Conservation (phyloP, 2,113 vertebrate species). For the Clinocottus analis region DNA sequence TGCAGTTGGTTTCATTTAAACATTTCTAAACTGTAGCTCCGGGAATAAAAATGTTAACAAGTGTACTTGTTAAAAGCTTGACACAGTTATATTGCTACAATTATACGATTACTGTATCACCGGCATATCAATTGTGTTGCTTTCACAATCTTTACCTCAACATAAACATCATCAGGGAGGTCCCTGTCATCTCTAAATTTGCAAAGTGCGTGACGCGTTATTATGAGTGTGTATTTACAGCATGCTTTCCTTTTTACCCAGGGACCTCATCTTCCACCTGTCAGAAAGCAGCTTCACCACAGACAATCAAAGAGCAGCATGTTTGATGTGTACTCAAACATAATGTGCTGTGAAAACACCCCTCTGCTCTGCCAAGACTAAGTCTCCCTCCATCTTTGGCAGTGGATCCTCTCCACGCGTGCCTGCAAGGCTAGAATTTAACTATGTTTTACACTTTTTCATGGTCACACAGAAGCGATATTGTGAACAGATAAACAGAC, state of each 20-base stretch:
- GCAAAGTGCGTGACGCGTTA: conserved; percentile 56
- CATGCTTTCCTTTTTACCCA: conserved; percentile 37
- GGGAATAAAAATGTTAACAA: conserved; percentile 34
- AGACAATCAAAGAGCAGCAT: conserved; percentile 89
- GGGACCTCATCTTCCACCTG: conserved; percentile 85
- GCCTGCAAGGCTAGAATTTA: conserved; percentile 47
- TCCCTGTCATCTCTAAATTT: conserved; percentile 64
- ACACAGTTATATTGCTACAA: conserved; percentile 47
- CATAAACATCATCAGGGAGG: conserved; percentile 55
- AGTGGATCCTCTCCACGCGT: conserved; percentile 35
- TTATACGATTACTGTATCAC: conserved; percentile 49
- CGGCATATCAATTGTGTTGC: conserved; percentile 53
- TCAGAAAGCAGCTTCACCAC: conserved; percentile 88
- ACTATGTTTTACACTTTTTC: conserved; percentile 41
- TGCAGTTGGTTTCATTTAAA: conserved; percentile 36
- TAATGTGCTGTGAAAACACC: conserved; percentile 89
- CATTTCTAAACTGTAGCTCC: conserved; percentile 25
- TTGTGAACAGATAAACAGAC: conserved; percentile 43
- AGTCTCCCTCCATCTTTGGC: conserved; percentile 40
- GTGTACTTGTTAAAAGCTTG: conserved; percentile 35
- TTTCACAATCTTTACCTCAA: conserved; percentile 57
- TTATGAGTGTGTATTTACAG: conserved; percentile 64
- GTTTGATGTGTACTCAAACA: conserved; percentile 91
- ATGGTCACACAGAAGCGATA: conserved; percentile 20
- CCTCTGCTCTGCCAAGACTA: conserved; percentile 55